Conservation (phyloP, 2,888 invertebrate species). For the Macrophya alboannulata region DNA sequence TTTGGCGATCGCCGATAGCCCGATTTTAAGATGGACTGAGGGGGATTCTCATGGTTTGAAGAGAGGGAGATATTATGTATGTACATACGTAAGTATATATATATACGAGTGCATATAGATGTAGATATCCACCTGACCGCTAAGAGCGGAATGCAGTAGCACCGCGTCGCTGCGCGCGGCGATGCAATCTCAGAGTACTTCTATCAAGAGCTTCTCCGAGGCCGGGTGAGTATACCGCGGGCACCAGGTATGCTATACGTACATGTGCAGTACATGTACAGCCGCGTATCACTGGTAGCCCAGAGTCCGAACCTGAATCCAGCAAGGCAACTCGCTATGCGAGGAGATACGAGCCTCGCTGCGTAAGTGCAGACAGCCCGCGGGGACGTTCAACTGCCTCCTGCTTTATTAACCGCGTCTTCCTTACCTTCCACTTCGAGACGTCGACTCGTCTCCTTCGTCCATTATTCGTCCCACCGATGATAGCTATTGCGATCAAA, state of each 20-base stretch:
- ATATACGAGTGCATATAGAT: conserved; percentile 28
- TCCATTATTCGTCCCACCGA: conserved; percentile 12
- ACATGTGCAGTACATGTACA: conserved; percentile 6
- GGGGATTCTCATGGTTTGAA: neutral
- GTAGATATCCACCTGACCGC: conserved; percentile 49
- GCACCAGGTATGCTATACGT: conserved; percentile 23
- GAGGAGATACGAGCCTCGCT: conserved; percentile 21
- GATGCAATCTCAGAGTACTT: conserved; percentile 56
- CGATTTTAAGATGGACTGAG: neutral
- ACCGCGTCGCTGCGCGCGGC: conserved; percentile 51
- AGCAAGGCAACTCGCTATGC: neutral
- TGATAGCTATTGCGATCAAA: conserved; percentile 21
- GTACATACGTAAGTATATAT: neutral
- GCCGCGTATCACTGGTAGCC: conserved; percentile 54
- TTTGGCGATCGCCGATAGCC: conserved; percentile 33
- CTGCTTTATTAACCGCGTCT: conserved; percentile 54
- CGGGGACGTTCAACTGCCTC: conserved; percentile 55
- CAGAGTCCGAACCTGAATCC: conserved; percentile 45
- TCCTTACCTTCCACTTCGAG: conserved; percentile 26
- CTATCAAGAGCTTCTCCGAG: conserved; percentile 55
- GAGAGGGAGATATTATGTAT: conserved; percentile 7
- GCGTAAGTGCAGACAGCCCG: conserved; percentile 53
- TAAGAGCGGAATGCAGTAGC: conserved; percentile 56
- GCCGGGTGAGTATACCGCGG: conserved; percentile 33
- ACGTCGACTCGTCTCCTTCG: conserved; percentile 41